A percentile compares a stretch with the other conserved stretches of the same genome.
Conservation (phyloP, 92 coral and sea anemone genomes). For the Actinernus sp. region DNA sequence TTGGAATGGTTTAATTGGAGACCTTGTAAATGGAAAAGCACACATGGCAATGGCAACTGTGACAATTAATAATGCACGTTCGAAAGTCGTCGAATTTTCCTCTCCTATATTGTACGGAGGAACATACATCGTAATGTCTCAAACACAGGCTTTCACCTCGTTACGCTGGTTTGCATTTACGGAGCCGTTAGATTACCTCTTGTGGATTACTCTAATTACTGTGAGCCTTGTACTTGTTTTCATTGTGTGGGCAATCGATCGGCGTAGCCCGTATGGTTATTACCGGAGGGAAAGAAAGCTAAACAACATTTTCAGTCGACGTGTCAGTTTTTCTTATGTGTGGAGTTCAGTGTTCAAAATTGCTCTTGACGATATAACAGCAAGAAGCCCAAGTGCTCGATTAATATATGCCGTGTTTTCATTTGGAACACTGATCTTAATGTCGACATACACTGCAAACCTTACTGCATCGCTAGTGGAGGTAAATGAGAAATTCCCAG, state of each 20-base stretch:
- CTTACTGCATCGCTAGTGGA: background rate
- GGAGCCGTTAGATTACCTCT: background rate
- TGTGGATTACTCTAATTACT: background rate
- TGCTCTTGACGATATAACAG: background rate
- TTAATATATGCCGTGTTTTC: slow-evolving; percentile 1
- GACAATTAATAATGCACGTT: background rate
- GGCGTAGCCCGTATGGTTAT: background rate
- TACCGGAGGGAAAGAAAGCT: background rate
- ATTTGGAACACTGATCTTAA: background rate
- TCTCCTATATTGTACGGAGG: background rate
- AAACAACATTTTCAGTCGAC: background rate
- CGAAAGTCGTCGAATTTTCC: background rate
- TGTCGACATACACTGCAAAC: slow-evolving; percentile 5
- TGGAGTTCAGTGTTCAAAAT: background rate
- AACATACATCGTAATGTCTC: background rate
- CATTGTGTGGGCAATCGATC: background rate
- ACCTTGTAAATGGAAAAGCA: background rate
- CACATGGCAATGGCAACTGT: background rate
- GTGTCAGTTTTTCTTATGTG: background rate
- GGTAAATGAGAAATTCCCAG: background rate
- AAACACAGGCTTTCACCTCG: background rate
- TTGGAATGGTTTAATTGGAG: background rate
- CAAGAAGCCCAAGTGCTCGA: background rate
- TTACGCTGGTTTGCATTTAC: background rate
- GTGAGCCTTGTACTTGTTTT: background rate